A percentile compares a stretch with the other conserved stretches of the same genome.
phyloP scores from a whole-genome alignment of 2,797 vertebrate species.

The Heteromormyrus szaboi region DNA sequence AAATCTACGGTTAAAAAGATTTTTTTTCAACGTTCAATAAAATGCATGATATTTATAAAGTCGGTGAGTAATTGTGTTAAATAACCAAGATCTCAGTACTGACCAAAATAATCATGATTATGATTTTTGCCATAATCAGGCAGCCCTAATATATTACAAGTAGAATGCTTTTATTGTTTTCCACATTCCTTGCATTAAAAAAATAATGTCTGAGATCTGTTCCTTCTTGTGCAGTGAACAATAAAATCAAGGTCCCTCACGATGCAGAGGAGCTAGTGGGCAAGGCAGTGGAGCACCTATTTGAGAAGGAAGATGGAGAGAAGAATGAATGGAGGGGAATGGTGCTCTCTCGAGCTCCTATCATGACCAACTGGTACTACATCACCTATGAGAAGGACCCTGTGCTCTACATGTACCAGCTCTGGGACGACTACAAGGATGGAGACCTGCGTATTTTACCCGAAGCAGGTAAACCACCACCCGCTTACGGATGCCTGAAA shows the following conservation, averaged over 20 bases:
- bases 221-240: conserved; percentile 59
- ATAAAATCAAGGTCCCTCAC: conserved; percentile 69
- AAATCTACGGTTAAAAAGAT: not conserved
- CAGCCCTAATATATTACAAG: not conserved
- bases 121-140: not conserved
- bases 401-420: conserved; percentile 77
- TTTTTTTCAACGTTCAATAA: not conserved
- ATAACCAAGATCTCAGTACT: not conserved
- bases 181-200: not conserved
- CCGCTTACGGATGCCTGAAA: not conserved
- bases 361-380: conserved; percentile 80
- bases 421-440: conserved; percentile 75
- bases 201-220: not conserved
- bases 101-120: not conserved
- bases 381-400: conserved; percentile 79
- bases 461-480: conserved; percentile 57
- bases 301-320: conserved; percentile 73
- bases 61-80: not conserved
- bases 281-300: conserved; percentile 69
- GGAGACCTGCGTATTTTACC: conserved; percentile 72
- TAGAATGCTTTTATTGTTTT: not conserved
- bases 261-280: conserved; percentile 72
- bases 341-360: conserved; percentile 74
- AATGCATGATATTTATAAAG: not conserved
- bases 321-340: conserved; percentile 77